Evolutionary conservation across 2,888 invertebrate genomes (phyloP), one percentile per base, ranked within the genome.

Genomic region (Zaprionus obscuricornis): DNA sequence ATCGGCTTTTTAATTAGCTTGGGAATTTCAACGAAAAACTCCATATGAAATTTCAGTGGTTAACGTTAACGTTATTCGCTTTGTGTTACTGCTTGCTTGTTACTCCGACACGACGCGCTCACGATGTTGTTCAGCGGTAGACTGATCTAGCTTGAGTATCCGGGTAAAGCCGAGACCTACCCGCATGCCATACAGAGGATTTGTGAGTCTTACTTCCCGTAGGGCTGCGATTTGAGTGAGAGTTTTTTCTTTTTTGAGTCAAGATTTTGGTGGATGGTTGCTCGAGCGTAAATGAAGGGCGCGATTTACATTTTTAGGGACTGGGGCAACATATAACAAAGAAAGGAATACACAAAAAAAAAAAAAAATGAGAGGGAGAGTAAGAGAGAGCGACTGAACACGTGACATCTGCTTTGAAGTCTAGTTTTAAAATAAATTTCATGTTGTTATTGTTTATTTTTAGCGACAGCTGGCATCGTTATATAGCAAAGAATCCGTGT

Each of bases 141-240:
- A 78, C 77, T 78, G 83, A 79, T 72, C 75, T 34, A 39, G n/a
- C n/a, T 31, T 47, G 26, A 17, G 42, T 8, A 33, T 16, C 18
- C 5, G 7, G 16, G 24, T 6, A 20, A n/a, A 31, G 20, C 7
- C 26, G 24, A 47, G 58, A 59, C 39, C 62, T 43, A 54, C 63
- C 63, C 62, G 40, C 33, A 37, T 33, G 3, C 8, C 8, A 6
- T 45, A 34, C 6, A 34, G 39, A 22, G 50, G n/a, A n/a, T n/a
- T n/a, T n/a, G n/a, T n/a, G n/a, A n/a, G n/a, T n/a, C n/a, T n/a
- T n/a, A n/a, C n/a, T n/a, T n/a, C n/a, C n/a, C n/a, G n/a, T n/a
- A n/a, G n/a, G 14, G 17, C 26, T 18, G 18, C 13, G n/a, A 11
- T 52, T 46, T 62, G 54, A 64, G 62, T 54, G 27, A n/a, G 65